Base-by-base conservation (phyloP, 2,797 vertebrate species). In the Sternotherus odoratus region DNA sequence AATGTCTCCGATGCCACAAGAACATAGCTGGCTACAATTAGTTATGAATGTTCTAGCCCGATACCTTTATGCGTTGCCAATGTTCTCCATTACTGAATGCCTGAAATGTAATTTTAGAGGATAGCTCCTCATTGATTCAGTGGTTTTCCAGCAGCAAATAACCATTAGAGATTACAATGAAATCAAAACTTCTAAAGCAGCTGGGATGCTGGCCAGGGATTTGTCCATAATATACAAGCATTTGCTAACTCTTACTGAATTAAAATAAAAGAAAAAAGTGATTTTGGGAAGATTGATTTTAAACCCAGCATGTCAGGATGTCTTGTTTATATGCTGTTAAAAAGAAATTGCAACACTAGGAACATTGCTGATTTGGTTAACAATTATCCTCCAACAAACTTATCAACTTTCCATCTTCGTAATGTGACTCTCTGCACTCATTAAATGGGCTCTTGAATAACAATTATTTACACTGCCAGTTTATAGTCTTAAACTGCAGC, bases 341-440 rank as follows among this genome's bases (percentile, higher is more conserved):
- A 51, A 96, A 87, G 88, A 91, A 93, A 94, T 51, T 87, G 19
- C 53, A 77, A 79, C 50, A 83, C 1, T 2, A 91, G 30, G 46
- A 93, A 86, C 83, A 84, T 17, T 86, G 74, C 5, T 88, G 87
- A 97, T 95, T 93, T 91, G 50, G 51, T 88, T 94, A 91, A 91
- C 74, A 94, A 93, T 86, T 95, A 83, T 19, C 48, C 30, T 89
- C 0, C 0, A 53, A 83, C 28, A 77, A 93, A 83, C 8, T 79
- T 93, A 93, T 75, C 91, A 95, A 24, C 36, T 86, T 95, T 92
- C 77, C 85, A 36, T 93, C 74, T 51, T 88, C 75, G 85, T 86
- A 94, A 79, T 43, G 49, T 36, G 74, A 88, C 79, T 88, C 36
- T 94, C 43, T 51, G 82, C 78, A 75, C 30, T 93, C 75, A 83